A percentile compares a stretch with the other conserved stretches of the same genome.
Conservation (phyloP, 2,888 invertebrate species). For the Neoscelio sp. region DNA sequence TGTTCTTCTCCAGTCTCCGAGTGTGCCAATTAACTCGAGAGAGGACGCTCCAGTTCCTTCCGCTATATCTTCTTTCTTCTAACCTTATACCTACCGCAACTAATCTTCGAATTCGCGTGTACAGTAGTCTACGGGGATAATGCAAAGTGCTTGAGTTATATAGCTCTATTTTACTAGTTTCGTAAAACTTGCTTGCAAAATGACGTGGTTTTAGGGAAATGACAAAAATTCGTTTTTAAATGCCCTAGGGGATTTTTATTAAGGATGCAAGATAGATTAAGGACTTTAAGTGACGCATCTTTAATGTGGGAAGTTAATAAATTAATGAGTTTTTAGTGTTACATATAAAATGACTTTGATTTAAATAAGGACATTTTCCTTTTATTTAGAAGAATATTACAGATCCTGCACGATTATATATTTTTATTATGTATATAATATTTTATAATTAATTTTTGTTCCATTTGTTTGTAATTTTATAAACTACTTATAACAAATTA, state of each 20-base stretch:
- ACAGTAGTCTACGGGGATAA: constrained; percentile 52
- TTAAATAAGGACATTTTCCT: no score
- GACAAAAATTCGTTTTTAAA: constrained; percentile 49
- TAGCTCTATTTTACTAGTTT: constrained; percentile 61
- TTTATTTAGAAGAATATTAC: no score
- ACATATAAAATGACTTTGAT: no score
- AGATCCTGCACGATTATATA: no score
- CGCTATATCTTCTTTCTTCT: constrained; percentile 65
- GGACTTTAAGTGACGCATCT: no score
- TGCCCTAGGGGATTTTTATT: constrained; percentile 7
- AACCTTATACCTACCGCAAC: constrained; percentile 63
- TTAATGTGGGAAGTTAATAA: neutral
- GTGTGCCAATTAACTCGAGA: constrained; percentile 76
- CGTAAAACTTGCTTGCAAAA: constrained; percentile 49
- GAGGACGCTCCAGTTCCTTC: constrained; percentile 75
- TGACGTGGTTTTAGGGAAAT: constrained; percentile 37
- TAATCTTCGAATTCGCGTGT: constrained; percentile 64
- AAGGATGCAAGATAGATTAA: constrained; percentile 28
- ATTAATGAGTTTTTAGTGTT: constrained; percentile 8
- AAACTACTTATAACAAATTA: no score
- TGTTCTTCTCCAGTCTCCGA: constrained; percentile 71
- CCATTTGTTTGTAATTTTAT: no score
- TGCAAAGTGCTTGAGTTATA: constrained; percentile 61
- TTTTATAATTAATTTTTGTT: no score
- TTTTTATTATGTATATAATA: no score